phyloP scores from a whole-genome alignment of 1,140 invertebrate genomes.

The Hormaphis cornu region DNA sequence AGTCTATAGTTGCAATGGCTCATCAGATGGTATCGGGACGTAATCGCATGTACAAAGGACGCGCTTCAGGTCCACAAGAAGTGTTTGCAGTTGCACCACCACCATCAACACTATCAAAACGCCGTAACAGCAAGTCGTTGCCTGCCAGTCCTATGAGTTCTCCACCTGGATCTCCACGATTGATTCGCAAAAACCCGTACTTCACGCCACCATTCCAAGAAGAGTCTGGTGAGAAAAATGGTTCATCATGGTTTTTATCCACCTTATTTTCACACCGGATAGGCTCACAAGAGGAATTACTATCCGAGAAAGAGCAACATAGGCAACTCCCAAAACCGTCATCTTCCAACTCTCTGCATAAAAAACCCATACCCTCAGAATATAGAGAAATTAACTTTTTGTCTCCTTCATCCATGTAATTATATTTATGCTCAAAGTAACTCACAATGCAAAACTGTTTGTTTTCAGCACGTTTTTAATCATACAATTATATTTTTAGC shows the following conservation, averaged over 20 bases:
- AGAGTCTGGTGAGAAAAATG: conserved; percentile 14
- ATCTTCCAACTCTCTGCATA: conserved; percentile 1
- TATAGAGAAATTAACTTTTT: conserved; percentile 73
- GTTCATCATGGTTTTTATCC: conserved; percentile 18
- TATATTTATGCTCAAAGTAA: background rate
- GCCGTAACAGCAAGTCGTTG: conserved; percentile 57
- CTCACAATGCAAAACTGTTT: background rate
- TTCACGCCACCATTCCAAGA: conserved; percentile 39
- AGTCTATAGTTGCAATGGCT: conserved; percentile 60
- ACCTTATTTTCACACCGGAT: conserved; percentile 18
- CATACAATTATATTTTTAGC: background rate
- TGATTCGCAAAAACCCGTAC: conserved; percentile 42
- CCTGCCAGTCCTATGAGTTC: conserved; percentile 52
- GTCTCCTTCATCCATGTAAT: conserved; percentile 72
- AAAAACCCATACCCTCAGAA: conserved; percentile 56
- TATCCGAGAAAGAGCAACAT: background rate
- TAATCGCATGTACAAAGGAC: conserved; percentile 30
- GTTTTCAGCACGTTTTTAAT: background rate
- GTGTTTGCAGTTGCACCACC: background rate
- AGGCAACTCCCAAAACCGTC: conserved; percentile 12
- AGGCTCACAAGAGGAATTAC: conserved; percentile 29
- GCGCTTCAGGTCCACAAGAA: conserved; percentile 21
- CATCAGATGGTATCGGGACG: conserved; percentile 55
- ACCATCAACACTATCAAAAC: conserved; percentile 34
- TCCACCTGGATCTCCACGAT: conserved; percentile 50